Evolutionary conservation across 2,797 vertebrate genomes (phyloP).

Genomic region (Lithobates pipiens): DNA sequence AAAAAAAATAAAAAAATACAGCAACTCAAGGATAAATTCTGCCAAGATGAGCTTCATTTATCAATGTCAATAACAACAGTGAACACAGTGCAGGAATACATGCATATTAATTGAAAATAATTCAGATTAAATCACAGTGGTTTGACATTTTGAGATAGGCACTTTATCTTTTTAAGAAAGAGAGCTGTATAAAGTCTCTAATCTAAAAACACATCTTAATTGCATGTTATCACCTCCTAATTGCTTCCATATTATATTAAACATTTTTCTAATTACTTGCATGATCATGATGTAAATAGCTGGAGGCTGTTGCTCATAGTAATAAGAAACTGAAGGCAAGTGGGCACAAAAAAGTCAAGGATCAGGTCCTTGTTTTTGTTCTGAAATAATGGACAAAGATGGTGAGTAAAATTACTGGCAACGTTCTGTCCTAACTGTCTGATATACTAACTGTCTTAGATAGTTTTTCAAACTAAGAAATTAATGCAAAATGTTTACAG

Average conservation of each 20-base stretch:
- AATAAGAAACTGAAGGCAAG: slow-evolving; percentile 79
- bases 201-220: slow-evolving; percentile 97
- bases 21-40: slow-evolving; percentile 88
- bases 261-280: slow-evolving; percentile 99
- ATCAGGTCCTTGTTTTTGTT: slow-evolving; percentile 70
- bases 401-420: slow-evolving; percentile 21
- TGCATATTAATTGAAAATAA: slow-evolving; percentile 99
- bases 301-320: slow-evolving; percentile 85
- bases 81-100: slow-evolving; percentile 87
- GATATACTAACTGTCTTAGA: too few relatives aligned
- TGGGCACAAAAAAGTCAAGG: slow-evolving; percentile 81
- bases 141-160: slow-evolving; percentile 96
- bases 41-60: slow-evolving; percentile 93
- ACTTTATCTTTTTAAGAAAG: slow-evolving; percentile 95
- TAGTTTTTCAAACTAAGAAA: neutral
- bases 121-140: slow-evolving; percentile 95
- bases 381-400: slow-evolving; percentile 1
- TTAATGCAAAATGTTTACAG: neutral
- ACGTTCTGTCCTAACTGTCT: slow-evolving; percentile 67
- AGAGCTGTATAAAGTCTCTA: slow-evolving; percentile 86
- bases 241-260: slow-evolving; percentile 99
- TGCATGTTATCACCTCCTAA: slow-evolving; percentile 99
- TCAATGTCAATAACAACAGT: slow-evolving; percentile 93
- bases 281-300: slow-evolving; percentile 97
- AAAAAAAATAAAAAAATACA: slow-evolving; percentile 79